Base-by-base conservation (phyloP, 92 coral and sea anemone species). In the Muricea muricata region DNA sequence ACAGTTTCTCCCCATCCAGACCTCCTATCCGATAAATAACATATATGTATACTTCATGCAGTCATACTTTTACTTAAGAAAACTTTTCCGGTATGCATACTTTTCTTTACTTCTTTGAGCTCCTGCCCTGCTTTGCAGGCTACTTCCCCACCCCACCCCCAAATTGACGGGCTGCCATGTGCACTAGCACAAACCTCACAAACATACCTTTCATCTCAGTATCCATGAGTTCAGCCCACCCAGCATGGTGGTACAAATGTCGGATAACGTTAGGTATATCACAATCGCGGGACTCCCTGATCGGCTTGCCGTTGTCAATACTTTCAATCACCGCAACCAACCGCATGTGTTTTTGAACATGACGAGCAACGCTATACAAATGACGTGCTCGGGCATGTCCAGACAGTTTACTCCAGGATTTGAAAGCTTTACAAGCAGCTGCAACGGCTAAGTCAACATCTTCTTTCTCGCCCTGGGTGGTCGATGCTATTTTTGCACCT, bases 191-290 rank as follows among this genome's bases (percentile, higher is more conserved):
- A n/a, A n/a, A n/a, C n/a, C n/a, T n/a, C n/a, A n/a, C n/a, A n/a
- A 3, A 18, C 37, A 11, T 75, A 93, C 97, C 99, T 92, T 83
- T 88, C 98, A 96, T 92, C 80, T 96, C 97, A 0, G 98, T 90
- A 21, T 96, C 98, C 99, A 96, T 93, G 47, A 96, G 84, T 72
- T 96, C 96, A 2, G 99, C 99, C 99, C 99, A 96, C 1, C 99
- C 99, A 24, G 99, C 98, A 85, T 96, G 94, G 63, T 96, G 94
- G 87, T 96, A 96, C 63, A 96, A 73, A 65, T 96, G 99, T 13
- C 99, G 78, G 26, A 91, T 93, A 25, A 96, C 99, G 88, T 90
- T 93, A n/a, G 97, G 99, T 1, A 96, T 76, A 57, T 96, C 99
- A 67, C 98, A 91, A 40, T 96, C 99, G 23, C 99, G 88, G 3